phyloP scores from a whole-genome alignment of 2,797 vertebrate species.

The Morus bassanus region DNA sequence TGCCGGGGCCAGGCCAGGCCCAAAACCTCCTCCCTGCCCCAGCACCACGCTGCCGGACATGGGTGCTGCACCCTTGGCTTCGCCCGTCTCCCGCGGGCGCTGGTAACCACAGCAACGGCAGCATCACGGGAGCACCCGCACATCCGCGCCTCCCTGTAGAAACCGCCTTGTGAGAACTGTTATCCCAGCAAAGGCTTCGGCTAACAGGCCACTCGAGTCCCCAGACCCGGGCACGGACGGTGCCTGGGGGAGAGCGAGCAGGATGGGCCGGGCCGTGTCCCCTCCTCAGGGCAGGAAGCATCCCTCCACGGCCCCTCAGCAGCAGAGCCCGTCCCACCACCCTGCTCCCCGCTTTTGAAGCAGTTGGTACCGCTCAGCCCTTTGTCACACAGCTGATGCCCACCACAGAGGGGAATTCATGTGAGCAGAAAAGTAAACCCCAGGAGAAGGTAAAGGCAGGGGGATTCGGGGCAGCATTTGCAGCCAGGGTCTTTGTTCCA shows the following conservation, averaged over 20 bases:
- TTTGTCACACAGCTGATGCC: rapidly evolving
- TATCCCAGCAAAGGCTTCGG: background rate
- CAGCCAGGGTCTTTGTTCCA: background rate
- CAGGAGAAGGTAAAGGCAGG: background rate
- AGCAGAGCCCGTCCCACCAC: no score
- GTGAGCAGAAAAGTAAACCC: background rate
- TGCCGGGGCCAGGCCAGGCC: no score
- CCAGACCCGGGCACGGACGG: rapidly evolving
- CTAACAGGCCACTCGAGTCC: rapidly evolving
- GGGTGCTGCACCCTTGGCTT: background rate
- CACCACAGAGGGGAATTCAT: rapidly evolving
- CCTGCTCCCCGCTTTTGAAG: background rate
- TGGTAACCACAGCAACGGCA: background rate
- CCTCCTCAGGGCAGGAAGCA: background rate
- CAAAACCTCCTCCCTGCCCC: background rate
- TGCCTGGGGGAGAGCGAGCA: background rate
- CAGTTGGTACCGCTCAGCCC: rapidly evolving
- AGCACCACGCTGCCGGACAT: rapidly evolving
- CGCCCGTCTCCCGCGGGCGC: background rate
- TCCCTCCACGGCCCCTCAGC: background rate
- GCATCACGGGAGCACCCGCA: background rate
- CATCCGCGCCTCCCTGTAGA: no score
- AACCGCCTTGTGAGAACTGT: rapidly evolving
- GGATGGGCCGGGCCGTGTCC: rapidly evolving
- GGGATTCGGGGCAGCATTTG: background rate